Conservation (phyloP, 2,797 vertebrate species). For the Coracias cyanogaster region DNA sequence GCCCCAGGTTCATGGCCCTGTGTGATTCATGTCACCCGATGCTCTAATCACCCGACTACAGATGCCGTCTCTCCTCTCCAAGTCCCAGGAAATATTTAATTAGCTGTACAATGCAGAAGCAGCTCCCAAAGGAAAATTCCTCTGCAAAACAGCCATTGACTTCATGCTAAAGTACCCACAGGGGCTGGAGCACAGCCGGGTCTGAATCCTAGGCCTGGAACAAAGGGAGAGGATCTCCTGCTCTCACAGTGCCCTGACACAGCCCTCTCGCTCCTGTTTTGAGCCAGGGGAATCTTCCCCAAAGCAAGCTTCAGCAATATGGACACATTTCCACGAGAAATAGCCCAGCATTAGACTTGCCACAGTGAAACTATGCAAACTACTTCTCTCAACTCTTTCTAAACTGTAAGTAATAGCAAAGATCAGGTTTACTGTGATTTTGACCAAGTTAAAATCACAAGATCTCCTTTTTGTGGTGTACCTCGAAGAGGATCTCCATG, state of each 20-base stretch:
- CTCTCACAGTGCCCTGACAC: neutral
- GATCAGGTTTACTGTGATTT: neutral
- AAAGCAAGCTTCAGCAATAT: neutral
- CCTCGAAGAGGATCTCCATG: neutral
- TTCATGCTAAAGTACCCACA: neutral
- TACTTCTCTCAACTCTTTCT: neutral
- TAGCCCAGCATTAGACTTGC: neutral
- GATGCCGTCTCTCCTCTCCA: constrained; percentile 60
- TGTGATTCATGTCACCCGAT: constrained; percentile 69
- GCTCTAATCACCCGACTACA: constrained; percentile 65
- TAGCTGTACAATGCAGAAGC: constrained; percentile 68
- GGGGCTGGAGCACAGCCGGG: neutral
- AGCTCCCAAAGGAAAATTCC: constrained; percentile 67
- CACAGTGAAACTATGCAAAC: neutral
- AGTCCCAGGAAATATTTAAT: constrained; percentile 74
- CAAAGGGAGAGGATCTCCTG: constrained; percentile 30
- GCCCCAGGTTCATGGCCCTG: constrained; percentile 67
- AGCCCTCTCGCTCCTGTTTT: neutral
- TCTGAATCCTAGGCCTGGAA: constrained; percentile 34
- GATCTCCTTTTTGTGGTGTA: neutral
- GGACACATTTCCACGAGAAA: neutral
- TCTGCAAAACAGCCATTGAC: constrained; percentile 34
- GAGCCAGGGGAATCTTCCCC: neutral
- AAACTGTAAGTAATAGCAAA: neutral
- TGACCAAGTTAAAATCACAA: neutral